Conservation (phyloP, 2,113 vertebrate genomes). For the Lepidothrix coronata region DNA sequence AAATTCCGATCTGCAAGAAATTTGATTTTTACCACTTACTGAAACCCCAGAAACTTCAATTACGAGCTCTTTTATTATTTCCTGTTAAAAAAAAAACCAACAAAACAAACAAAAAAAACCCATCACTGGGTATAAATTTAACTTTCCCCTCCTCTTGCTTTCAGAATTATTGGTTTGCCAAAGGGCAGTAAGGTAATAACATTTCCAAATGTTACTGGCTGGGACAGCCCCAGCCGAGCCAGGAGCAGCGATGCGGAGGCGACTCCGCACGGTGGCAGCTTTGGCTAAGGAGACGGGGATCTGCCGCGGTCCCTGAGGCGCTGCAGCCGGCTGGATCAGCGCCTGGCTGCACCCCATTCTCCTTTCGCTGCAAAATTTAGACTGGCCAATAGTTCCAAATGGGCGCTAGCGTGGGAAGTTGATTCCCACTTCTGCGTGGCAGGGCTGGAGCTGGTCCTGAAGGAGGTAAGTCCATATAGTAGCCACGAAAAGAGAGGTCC, state of each 20-base stretch:
- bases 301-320: rapidly evolving
- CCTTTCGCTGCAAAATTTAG: background rate
- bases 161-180: background rate
- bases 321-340: background rate
- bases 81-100: background rate
- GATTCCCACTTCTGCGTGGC: rapidly evolving
- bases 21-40: background rate
- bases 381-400: rapidly evolving
- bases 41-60: background rate
- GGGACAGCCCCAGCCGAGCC: rapidly evolving
- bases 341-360: background rate
- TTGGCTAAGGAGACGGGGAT: background rate
- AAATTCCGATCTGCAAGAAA: background rate
- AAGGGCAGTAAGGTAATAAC: background rate
- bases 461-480: background rate
- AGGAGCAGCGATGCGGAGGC: background rate
- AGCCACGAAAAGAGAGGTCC: background rate
- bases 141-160: background rate
- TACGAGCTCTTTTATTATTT: background rate
- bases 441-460: background rate
- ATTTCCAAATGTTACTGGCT: background rate
- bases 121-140: background rate
- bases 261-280: slow-evolving; percentile 51
- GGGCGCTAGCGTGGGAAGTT: rapidly evolving
- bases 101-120: background rate